Evolutionary conservation across 2,888 invertebrate species (phyloP), one percentile per base, ranked within the genome.

Genomic region (Cephalotes varians): DNA sequence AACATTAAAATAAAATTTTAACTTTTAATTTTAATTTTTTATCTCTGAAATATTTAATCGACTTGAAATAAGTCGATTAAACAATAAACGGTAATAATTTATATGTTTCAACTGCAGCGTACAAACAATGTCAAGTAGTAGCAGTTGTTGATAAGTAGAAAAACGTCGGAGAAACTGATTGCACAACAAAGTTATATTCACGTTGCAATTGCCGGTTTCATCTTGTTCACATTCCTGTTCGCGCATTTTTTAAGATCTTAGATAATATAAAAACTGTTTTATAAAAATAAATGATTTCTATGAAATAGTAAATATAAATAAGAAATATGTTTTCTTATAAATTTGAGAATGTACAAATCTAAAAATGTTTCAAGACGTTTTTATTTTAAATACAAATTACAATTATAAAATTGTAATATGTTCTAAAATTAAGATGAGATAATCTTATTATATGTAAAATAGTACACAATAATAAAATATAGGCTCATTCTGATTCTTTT

Each of bases 111-210:
- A 62, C 9, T 74, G 7, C n/a, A n/a, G n/a, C n/a, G 34, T 34
- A 31, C 15, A 47, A 62, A 44, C 64, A 74, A 74, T 74, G 47
- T 62, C 31, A 74, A 74, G 21, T 60, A 60, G 28, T 12, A n/a
- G 10, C 21, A 62, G 21, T 64, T 74, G 21, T 18, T 64, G 10
- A 15, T 18, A 74, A 44, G 47, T 21, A 10, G 7, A 62, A 62
- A 74, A 74, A 34, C 12, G 18, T 40, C 6, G 18, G n/a, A 72
- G 31, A 73, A 34, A 73, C 62, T 60, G 15, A 1, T 72, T 73
- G 31, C 73, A 47, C 31, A 73, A 73, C 47, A 1, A 62, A 64
- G 31, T 74, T 15, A 31, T 15, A 31, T 31, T 28, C 9, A 40
- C 40, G 62, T 40, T 58, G 15, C 3, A n/a, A 12, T 18, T 25